Evolutionary conservation across 2,113 vertebrate species (phyloP).

Genomic region (Uropsilus gracilis): DNA sequence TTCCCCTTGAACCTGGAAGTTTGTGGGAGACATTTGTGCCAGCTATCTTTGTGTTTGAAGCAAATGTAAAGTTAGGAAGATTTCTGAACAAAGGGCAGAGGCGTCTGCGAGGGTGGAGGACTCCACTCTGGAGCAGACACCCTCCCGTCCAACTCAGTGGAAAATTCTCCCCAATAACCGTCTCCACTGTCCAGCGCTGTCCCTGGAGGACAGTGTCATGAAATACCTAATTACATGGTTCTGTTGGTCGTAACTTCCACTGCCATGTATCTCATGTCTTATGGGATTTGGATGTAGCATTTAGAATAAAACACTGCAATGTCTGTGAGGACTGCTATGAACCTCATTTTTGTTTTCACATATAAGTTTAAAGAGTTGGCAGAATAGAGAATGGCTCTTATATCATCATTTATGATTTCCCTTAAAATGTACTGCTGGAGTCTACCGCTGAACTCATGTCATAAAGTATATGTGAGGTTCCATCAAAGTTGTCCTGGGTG

Average conservation of each 20-base stretch:
- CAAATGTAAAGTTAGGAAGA: background rate
- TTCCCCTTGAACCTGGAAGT: background rate
- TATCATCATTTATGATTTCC: background rate
- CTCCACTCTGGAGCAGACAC: background rate
- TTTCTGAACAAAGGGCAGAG: background rate
- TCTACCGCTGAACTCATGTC: background rate
- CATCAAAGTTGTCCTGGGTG: background rate
- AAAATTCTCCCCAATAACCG: background rate
- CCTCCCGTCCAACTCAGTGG: background rate
- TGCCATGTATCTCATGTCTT: background rate
- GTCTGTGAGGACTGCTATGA: background rate
- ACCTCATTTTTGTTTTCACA: background rate
- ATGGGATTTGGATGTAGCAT: background rate
- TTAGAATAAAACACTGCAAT: background rate
- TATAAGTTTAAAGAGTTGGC: background rate
- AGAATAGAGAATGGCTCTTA: background rate
- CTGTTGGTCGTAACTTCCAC: background rate
- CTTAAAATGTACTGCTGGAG: background rate
- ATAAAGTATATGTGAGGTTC: background rate
- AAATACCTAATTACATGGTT: background rate
- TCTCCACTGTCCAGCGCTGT: background rate
- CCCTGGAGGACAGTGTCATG: background rate
- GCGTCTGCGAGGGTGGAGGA: background rate
- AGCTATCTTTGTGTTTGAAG: background rate
- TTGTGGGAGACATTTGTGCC: background rate